These are phyloP conservation scores for Patella depressa DNA, from an alignment of 2,888 invertebrate genomes.

Conservation along the genomic window DNA sequence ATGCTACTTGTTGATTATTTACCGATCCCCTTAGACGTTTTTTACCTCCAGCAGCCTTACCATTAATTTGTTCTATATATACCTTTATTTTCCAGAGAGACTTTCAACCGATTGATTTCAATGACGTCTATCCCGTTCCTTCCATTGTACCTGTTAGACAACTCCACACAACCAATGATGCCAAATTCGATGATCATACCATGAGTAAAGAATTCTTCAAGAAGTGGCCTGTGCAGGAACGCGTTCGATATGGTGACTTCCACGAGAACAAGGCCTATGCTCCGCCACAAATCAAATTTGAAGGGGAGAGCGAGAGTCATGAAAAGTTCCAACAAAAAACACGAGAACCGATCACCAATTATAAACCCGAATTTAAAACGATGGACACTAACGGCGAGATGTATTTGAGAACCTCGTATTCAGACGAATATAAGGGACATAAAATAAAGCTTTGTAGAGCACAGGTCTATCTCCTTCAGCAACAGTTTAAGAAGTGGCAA, in stretches of 20 bases:
- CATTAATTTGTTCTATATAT: background rate
- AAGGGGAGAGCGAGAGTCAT: conserved; percentile 45
- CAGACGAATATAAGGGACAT: conserved; percentile 53
- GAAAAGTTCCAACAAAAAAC: conserved; percentile 55
- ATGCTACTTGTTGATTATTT: background rate
- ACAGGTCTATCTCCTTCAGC: conserved; percentile 57
- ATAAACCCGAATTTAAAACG: conserved; percentile 54
- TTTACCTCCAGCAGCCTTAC: background rate
- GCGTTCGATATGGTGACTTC: conserved; percentile 63
- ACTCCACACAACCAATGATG: conserved; percentile 42
- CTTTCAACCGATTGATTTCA: conserved; percentile 60
- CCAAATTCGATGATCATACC: conserved; percentile 59
- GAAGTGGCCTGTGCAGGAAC: conserved; percentile 55
- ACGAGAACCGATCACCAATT: conserved; percentile 45
- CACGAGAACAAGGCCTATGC: conserved; percentile 63
- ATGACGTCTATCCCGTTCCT: conserved; percentile 34
- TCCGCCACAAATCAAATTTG: conserved; percentile 56
- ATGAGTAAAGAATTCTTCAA: conserved; percentile 62
- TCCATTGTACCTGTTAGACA: conserved; percentile 40
- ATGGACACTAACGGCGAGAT: conserved; percentile 44
- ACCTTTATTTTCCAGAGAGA: conserved; percentile 55
- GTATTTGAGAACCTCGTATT: conserved; percentile 62
- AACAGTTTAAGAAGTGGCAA: conserved; percentile 48
- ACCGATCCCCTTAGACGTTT: background rate
- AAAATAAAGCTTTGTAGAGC: conserved; percentile 57